Evolutionary conservation across 2,888 invertebrate species (phyloP).

Genomic region (Chymomyza amoena): DNA sequence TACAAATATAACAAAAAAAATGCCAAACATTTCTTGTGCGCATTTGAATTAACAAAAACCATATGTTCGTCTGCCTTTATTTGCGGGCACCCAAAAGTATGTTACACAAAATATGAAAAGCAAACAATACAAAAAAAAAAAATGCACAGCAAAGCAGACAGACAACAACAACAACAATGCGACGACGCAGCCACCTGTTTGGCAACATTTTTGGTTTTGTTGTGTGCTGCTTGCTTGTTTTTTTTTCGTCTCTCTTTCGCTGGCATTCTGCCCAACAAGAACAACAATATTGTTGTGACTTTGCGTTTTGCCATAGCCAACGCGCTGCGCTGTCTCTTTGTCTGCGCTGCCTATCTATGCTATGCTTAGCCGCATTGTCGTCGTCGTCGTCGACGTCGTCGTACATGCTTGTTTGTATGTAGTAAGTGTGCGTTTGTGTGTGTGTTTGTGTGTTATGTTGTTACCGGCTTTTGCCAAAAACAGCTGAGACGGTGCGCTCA

Average conservation of each 20-base stretch:
- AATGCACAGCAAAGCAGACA: neutral
- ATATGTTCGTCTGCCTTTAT: neutral
- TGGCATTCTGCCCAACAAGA: constrained; percentile 24
- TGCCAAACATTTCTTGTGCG: too few relatives aligned
- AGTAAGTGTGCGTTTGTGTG: neutral
- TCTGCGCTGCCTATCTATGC: neutral
- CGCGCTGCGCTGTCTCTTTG: constrained; percentile 12
- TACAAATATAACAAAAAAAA: too few relatives aligned
- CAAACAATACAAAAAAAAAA: neutral
- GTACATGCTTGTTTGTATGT: neutral
- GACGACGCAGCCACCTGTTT: constrained; percentile 5
- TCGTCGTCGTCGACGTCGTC: too few relatives aligned
- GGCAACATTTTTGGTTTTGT: constrained; percentile 15
- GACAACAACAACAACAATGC: constrained; percentile 1
- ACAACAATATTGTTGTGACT: constrained; percentile 36
- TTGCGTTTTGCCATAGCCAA: constrained; percentile 27
- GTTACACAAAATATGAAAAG: neutral
- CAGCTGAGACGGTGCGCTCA: constrained; percentile 47
- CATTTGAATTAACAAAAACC: too few relatives aligned
- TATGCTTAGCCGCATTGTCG: neutral
- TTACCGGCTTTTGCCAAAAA: constrained; percentile 62
- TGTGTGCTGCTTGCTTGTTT: constrained; percentile 17
- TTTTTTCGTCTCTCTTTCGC: constrained; percentile 23
- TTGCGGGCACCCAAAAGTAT: neutral
- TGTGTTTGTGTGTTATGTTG: constrained; percentile 38